Percentiles rank a stretch among this genome's conserved stretches.
Evolutionary conservation across 1,140 invertebrate genomes (phyloP).

Genomic region (Drosophila sp.): DNA sequence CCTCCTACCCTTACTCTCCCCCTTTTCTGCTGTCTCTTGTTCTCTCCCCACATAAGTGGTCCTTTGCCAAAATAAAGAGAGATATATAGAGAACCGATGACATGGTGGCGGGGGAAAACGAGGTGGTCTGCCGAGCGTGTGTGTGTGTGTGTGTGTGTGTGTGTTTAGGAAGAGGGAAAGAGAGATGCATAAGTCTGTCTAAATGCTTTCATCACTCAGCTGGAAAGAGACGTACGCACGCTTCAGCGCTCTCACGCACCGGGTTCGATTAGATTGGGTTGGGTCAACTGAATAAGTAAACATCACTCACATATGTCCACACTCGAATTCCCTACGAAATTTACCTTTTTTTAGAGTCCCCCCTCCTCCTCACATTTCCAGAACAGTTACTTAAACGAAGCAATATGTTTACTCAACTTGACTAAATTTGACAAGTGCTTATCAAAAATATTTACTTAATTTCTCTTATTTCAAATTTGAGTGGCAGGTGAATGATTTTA

Average conservation of each 20-base stretch:
- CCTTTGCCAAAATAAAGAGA: constrained; percentile 44
- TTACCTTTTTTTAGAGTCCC: constrained; percentile 27
- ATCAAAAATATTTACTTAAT: constrained; percentile 10
- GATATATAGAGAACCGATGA: constrained; percentile 8
- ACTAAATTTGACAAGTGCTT: constrained; percentile 11
- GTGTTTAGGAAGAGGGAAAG: constrained; percentile 3
- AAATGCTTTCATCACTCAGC: constrained; percentile 78
- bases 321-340: constrained; percentile 19
- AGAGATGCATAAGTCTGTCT: constrained; percentile 47
- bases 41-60: constrained; percentile 57
- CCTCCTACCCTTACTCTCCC: not conserved
- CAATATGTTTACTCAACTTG: constrained; percentile 9
- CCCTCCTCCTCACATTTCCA: not conserved
- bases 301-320: constrained; percentile 29
- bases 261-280: constrained; percentile 17
- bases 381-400: not conserved
- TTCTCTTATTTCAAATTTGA: not conserved
- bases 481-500: constrained; percentile 13
- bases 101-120: constrained; percentile 10
- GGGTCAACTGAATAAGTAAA: constrained; percentile 14
- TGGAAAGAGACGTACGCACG: constrained; percentile 68
- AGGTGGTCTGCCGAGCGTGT: no score
- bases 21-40: not conserved
- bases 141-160: no score
- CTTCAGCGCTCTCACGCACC: constrained; percentile 63